A percentile compares a stretch with the other conserved stretches of the same genome.
These are phyloP conservation scores for Bactericera cockerelli DNA, from an alignment of 1,140 invertebrate species.

Conservation along the genomic window DNA sequence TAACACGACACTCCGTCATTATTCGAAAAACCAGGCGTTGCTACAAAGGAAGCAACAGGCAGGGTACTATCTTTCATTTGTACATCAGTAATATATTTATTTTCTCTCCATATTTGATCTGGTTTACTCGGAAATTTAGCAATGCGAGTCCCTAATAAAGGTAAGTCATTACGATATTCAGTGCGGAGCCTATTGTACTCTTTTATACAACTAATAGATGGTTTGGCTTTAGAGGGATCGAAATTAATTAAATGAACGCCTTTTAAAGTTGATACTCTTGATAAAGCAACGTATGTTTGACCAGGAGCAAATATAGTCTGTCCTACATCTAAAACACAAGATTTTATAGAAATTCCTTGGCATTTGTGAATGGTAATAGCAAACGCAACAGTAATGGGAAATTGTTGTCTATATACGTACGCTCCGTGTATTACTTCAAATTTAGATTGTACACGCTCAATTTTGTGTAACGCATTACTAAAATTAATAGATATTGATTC, in stretches of 20 bases:
- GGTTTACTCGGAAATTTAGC: background rate
- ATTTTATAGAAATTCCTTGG: slow-evolving; percentile 28
- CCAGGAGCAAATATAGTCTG: slow-evolving; percentile 25
- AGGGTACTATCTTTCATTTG: background rate
- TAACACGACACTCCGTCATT: slow-evolving; percentile 17
- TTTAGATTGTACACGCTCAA: slow-evolving; percentile 22
- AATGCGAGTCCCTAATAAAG: background rate
- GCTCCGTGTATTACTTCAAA: slow-evolving; percentile 26
- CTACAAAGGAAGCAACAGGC: background rate
- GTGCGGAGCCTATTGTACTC: background rate
- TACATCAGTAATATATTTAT: background rate
- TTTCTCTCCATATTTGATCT: background rate
- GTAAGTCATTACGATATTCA: background rate
- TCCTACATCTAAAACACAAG: slow-evolving; percentile 24
- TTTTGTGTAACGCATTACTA: slow-evolving; percentile 14
- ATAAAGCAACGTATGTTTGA: slow-evolving; percentile 28
- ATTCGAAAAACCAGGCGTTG: slow-evolving; percentile 13
- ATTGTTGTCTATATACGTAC: slow-evolving; percentile 27
- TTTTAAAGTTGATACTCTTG: slow-evolving; percentile 24
- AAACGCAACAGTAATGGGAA: slow-evolving; percentile 28
- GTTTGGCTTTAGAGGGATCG: slow-evolving; percentile 4
- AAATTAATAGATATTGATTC: slow-evolving; percentile 19
- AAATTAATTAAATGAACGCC: slow-evolving; percentile 17
- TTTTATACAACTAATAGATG: background rate
- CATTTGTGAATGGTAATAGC: slow-evolving; percentile 30